phyloP scores from a whole-genome alignment of 2,113 vertebrate genomes.

The Dromaius novaehollandiae region DNA sequence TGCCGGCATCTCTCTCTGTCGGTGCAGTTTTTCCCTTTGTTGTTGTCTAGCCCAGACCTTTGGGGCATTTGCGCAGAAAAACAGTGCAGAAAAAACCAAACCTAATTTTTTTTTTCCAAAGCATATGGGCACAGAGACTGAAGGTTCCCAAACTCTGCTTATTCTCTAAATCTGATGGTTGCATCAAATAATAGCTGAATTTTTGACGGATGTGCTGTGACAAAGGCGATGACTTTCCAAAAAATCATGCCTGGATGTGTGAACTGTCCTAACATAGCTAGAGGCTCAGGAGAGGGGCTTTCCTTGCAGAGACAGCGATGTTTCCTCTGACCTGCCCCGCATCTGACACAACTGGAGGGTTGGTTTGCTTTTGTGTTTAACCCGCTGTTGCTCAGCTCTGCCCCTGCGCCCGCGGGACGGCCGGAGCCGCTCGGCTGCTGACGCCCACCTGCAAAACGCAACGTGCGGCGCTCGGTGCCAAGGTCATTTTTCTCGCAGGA shows the following conservation, averaged over 20 bases:
- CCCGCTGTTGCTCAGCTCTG: background rate
- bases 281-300: background rate
- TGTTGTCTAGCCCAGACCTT: background rate
- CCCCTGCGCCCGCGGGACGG: too few relatives aligned
- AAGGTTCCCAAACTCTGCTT: slow-evolving; percentile 6
- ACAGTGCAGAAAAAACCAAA: slow-evolving; percentile 9
- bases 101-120: background rate
- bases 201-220: slow-evolving; percentile 38
- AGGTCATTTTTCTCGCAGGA: background rate
- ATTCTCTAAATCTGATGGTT: background rate
- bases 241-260: background rate
- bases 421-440: background rate
- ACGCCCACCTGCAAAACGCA: background rate
- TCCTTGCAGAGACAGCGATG: background rate
- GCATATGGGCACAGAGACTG: background rate
- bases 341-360: background rate
- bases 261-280: background rate
- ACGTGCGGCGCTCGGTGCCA: background rate
- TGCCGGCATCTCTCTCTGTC: slow-evolving; percentile 17
- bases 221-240: slow-evolving; percentile 51
- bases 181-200: background rate
- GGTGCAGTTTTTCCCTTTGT: slow-evolving; percentile 8
- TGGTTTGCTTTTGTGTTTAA: background rate
- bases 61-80: background rate
- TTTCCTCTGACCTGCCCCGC: background rate